Percentiles rank a stretch among this genome's conserved stretches.
These are phyloP conservation scores for Ophonus ardosiacus DNA, from an alignment of 2,888 invertebrate species.

Conservation along the genomic window DNA sequence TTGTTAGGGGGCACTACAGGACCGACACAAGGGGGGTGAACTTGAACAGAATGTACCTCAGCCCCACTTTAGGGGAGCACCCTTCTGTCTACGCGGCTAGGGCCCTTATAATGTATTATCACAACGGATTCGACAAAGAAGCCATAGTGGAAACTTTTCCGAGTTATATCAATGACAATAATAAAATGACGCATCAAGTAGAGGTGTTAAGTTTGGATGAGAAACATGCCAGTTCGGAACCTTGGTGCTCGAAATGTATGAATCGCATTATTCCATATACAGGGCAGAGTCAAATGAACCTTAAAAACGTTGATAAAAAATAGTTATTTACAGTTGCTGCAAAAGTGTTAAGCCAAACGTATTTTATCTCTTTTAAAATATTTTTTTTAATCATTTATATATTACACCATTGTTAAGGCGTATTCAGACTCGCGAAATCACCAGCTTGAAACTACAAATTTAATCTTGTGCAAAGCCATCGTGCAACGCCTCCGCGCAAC, in stretches of 20 bases:
- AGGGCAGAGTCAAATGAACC: too few species aligned
- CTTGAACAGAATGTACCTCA: conserved; percentile 90
- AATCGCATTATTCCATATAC: background rate
- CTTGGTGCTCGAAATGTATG: conserved; percentile 24
- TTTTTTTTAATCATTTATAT: too few species aligned
- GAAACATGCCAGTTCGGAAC: conserved; percentile 2
- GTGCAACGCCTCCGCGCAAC: too few species aligned
- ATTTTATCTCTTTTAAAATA: too few species aligned
- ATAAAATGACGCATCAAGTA: conserved; percentile 72
- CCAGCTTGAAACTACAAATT: too few species aligned
- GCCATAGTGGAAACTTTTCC: background rate
- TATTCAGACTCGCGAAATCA: too few species aligned
- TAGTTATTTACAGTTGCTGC: too few species aligned
- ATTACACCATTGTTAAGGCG: too few species aligned
- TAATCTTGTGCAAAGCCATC: too few species aligned
- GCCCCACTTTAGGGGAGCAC: conserved; percentile 85
- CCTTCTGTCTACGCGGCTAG: conserved; percentile 93
- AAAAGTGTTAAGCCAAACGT: too few species aligned
- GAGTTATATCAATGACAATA: conserved; percentile 66
- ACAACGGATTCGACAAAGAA: conserved; percentile 82
- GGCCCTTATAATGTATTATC: conserved; percentile 86
- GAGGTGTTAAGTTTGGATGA: conserved; percentile 57
- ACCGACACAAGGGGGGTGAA: conserved; percentile 93
- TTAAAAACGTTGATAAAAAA: too few species aligned
- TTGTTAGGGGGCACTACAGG: conserved; percentile 89